Evolutionary conservation across 2,888 invertebrate species (phyloP).

Genomic region (Phortica magna): DNA sequence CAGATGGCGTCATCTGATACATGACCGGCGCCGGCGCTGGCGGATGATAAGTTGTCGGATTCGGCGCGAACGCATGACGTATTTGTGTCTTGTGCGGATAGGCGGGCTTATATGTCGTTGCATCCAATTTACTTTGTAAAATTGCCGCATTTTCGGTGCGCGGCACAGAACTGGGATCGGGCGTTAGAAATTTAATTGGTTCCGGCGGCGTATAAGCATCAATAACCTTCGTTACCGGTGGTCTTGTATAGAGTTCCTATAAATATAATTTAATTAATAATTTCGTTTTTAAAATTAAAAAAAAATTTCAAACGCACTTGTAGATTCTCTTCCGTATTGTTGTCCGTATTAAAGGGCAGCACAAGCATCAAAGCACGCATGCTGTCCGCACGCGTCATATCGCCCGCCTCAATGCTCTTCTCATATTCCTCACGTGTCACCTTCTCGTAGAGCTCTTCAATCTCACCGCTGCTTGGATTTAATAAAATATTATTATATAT

Average conservation of each 20-base stretch:
- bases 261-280: conserved; percentile 20
- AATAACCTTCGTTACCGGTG: conserved; percentile 76
- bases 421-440: conserved; percentile 77
- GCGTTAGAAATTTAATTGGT: conserved; percentile 71
- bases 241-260: conserved; percentile 76
- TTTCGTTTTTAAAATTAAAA: not conserved
- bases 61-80: conserved; percentile 57
- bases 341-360: conserved; percentile 76
- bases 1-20: conserved; percentile 61
- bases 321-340: conserved; percentile 74
- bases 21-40: conserved; percentile 61
- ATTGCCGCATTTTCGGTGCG: conserved; percentile 53
- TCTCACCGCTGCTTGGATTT: conserved; percentile 72
- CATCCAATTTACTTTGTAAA: conserved; percentile 70
- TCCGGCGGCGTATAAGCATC: conserved; percentile 71
- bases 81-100: conserved; percentile 61
- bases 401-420: conserved; percentile 76
- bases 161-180: conserved; percentile 63
- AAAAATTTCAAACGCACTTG: conserved; percentile 56
- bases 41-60: conserved; percentile 71
- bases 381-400: conserved; percentile 75
- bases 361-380: conserved; percentile 78
- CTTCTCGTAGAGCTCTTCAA: conserved; percentile 78
- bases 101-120: conserved; percentile 79
- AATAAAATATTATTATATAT: not conserved